Conservation (phyloP, 2,888 invertebrate genomes). For the Tachystola acroxantha region DNA sequence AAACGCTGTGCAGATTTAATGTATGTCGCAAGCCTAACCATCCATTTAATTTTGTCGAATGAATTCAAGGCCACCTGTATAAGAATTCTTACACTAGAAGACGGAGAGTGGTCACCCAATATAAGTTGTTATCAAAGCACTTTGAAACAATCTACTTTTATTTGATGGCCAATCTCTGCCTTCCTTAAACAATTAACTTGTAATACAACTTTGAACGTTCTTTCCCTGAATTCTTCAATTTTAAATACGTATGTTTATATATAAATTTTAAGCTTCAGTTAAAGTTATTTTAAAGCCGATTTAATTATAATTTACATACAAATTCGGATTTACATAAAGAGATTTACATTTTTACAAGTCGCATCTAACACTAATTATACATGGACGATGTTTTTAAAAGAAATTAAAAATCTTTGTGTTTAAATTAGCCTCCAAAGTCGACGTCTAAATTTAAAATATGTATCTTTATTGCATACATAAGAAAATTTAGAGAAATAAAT, state of each 20-base stretch:
- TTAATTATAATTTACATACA: slow-evolving; percentile 1
- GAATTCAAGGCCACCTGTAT: no score
- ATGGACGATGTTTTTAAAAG: slow-evolving; percentile 10
- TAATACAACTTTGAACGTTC: no score
- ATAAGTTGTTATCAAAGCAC: no score
- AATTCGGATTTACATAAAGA: slow-evolving; percentile 19
- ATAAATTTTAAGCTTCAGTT: background rate
- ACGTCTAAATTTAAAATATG: slow-evolving; percentile 44
- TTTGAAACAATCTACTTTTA: no score
- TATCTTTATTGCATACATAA: slow-evolving; percentile 44
- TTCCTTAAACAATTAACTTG: no score
- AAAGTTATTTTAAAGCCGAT: slow-evolving; percentile 9
- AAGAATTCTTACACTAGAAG: no score
- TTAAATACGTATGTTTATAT: slow-evolving; percentile 18
- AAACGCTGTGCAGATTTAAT: no score
- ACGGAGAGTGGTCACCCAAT: no score
- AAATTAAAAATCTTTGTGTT: slow-evolving; percentile 13
- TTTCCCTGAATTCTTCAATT: no score
- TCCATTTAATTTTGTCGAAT: no score
- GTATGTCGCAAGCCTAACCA: no score
- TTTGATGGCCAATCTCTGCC: no score
- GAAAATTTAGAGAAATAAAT: slow-evolving; percentile 33
- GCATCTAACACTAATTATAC: slow-evolving; percentile 3
- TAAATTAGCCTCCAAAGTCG: slow-evolving; percentile 14
- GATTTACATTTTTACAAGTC: slow-evolving; percentile 59